A percentile compares a stretch with the other conserved stretches of the same genome.
phyloP scores from a whole-genome alignment of 2,113 vertebrate species.

The Cisticola juncidis region DNA sequence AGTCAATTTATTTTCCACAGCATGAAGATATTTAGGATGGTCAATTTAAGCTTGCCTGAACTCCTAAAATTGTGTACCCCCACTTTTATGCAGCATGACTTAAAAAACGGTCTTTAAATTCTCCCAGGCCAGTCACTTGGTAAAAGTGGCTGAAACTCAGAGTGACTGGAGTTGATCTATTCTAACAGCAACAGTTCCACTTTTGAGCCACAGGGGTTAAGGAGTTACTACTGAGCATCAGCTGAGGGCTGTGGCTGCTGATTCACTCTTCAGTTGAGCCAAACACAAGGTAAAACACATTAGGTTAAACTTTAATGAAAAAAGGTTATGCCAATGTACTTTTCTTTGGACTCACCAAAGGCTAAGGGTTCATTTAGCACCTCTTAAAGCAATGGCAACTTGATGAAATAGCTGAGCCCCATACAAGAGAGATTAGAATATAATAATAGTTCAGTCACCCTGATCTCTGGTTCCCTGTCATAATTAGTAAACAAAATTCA shows the following conservation, averaged over 20 bases:
- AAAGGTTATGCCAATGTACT: background rate
- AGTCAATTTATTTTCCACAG: background rate
- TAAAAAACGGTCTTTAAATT: background rate
- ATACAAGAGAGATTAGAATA: background rate
- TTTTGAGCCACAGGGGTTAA: background rate
- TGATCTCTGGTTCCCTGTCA: background rate
- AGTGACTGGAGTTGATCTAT: background rate
- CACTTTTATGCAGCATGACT: background rate
- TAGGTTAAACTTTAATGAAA: constrained; percentile 5
- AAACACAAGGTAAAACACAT: constrained; percentile 2
- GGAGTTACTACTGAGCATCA: background rate
- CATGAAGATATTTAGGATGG: background rate
- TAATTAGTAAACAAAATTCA: background rate
- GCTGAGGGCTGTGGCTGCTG: background rate
- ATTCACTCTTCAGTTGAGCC: background rate
- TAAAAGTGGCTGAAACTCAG: background rate
- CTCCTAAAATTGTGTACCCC: background rate
- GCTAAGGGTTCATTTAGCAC: background rate
- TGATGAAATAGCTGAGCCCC: background rate
- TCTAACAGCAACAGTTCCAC: background rate
- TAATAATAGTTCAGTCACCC: background rate
- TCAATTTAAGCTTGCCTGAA: background rate
- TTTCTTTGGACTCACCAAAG: background rate
- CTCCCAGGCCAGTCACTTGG: background rate
- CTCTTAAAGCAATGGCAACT: background rate